Evolutionary conservation across 2,797 vertebrate species (phyloP).

Genomic region (Pseudochromis fuscus): DNA sequence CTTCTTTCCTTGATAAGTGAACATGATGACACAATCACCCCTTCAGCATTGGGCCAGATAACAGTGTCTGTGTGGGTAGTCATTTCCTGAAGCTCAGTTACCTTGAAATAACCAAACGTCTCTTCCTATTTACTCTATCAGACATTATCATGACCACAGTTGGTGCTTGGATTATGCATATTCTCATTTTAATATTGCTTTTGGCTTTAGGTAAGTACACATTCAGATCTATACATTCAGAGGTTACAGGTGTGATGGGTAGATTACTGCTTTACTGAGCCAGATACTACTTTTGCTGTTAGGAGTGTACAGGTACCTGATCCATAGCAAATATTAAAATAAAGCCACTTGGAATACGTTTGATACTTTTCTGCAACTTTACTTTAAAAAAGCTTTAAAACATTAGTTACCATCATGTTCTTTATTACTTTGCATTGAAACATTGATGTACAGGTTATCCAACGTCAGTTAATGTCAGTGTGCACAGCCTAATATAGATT

Average conservation of each 20-base stretch:
- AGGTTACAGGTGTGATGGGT: not conserved
- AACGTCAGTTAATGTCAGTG: no score
- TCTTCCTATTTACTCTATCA: conserved; percentile 12
- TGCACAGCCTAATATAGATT: no score
- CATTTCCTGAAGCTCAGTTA: conserved; percentile 40
- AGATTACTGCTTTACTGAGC: not conserved
- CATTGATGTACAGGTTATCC: no score
- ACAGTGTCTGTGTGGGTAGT: not conserved
- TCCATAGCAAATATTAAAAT: not conserved
- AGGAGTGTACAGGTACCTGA: not conserved
- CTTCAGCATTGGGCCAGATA: not conserved
- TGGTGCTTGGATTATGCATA: conserved; percentile 20
- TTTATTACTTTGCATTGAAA: no score
- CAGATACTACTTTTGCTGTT: not conserved
- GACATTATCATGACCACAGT: not conserved
- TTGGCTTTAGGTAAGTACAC: conserved; percentile 32
- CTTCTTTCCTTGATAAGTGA: no score
- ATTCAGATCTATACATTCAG: not conserved
- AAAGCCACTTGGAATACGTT: not conserved
- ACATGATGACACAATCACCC: not conserved
- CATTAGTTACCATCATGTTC: no score
- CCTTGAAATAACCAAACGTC: not conserved
- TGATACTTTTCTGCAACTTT: no score
- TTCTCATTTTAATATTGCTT: conserved; percentile 16
- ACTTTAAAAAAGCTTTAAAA: no score